Conservation (phyloP, 1,140 invertebrate genomes). For the Apis dorsata region DNA sequence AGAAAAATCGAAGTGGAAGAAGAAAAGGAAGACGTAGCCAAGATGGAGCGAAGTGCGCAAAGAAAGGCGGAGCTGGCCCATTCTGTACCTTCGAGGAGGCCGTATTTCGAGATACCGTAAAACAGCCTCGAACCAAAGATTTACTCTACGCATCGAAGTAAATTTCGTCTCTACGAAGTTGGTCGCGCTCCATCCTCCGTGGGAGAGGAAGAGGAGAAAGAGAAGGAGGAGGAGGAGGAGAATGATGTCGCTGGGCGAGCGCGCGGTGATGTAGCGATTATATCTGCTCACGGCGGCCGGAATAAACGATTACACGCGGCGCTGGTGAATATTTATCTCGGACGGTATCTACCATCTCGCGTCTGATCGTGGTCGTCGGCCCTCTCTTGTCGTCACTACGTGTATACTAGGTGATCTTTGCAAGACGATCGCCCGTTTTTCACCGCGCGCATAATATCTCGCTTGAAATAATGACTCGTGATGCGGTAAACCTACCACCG, state of each 20-base stretch:
- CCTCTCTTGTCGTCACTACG: slow-evolving; percentile 42
- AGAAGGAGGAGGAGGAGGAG: slow-evolving; percentile 24
- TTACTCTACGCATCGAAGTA: slow-evolving; percentile 19
- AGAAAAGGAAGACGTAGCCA: not conserved
- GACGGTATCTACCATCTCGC: slow-evolving; percentile 48
- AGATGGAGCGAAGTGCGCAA: slow-evolving; percentile 10
- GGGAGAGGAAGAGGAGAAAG: not conserved
- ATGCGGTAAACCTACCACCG: not conserved
- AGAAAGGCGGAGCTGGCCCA: slow-evolving; percentile 29
- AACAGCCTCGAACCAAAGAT: slow-evolving; percentile 48
- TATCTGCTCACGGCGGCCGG: slow-evolving; percentile 49
- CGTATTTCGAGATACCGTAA: slow-evolving; percentile 52
- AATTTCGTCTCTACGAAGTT: slow-evolving; percentile 27
- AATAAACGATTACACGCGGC: slow-evolving; percentile 54
- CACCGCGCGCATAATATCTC: not conserved
- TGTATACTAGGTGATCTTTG: slow-evolving; percentile 41
- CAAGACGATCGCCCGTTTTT: slow-evolving; percentile 18
- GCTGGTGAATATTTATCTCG: slow-evolving; percentile 56
- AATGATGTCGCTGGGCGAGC: slow-evolving; percentile 48
- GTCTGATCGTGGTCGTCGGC: slow-evolving; percentile 35
- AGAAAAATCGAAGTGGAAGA: not conserved
- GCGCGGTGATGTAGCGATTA: slow-evolving; percentile 51
- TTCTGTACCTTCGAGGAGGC: slow-evolving; percentile 20
- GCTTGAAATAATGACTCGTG: slow-evolving; percentile 4
- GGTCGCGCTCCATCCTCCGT: not conserved